Base-by-base conservation (phyloP, 2,113 vertebrate genomes). In the Pangasianodon hypophthalmus region DNA sequence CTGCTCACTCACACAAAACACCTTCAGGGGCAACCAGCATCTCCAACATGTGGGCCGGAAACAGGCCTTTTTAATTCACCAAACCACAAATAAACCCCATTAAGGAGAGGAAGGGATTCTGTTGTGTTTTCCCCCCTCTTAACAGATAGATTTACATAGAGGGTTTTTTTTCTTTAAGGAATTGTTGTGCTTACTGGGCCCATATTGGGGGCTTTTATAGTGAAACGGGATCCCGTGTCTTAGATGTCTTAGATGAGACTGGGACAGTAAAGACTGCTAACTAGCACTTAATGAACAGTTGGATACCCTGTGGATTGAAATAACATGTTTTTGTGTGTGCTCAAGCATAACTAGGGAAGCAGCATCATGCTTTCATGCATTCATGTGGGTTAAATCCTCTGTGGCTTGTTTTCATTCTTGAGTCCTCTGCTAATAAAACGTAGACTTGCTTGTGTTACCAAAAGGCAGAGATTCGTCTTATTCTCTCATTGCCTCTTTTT, bases 71-170 rank as follows among this genome's bases (percentile, higher is more conserved):
- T 91, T 90, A 92, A 92, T 93, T 89, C 90, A 90, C 50, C 46
- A 90, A 90, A 88, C 91, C 91, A 90, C 91, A 92, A 93, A 92
- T 90, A 91, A 93, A 92, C 58, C 80, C 89, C 85, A 92, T 90
- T 88, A 90, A 82, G 90, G 52, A 90, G 83, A 88, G 54, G 89
- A 91, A 91, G 77, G 56, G 75, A 75, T 92, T 88, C 80, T 79
- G 88, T 90, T 88, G 87, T 85, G 9, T 87, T 86, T 67, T 56
- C 58, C 80, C 64, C 86, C 52, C 84, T 84, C 32, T 84, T 89
- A 83, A 85, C 84, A 91, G 86, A 83, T 90, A 90, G 87, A 89
- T 88, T 91, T 92, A 90, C 89, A 90, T 73, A 91, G 87, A 77
- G 26, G 2, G 16, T 58, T 62, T 90, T 90, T 88, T 87, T 83